Evolutionary conservation across 2,888 invertebrate genomes (phyloP), one percentile per base, ranked within the genome.

Genomic region (Sinhomidia bicolor): DNA sequence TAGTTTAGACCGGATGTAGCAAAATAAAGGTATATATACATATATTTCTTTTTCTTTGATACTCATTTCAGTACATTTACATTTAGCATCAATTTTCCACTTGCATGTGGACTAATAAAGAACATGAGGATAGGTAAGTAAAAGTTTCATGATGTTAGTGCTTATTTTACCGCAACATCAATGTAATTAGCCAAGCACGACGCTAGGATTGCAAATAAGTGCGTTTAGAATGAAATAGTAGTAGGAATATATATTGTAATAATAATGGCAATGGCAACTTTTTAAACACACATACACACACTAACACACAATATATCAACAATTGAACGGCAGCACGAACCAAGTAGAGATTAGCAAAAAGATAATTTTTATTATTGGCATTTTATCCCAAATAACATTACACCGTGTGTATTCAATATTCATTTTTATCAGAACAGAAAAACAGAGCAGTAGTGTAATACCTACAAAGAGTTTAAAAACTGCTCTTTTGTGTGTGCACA

Each of bases 181-280:
- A 12, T 29, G 47, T 65, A 83, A 83, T 83, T 74, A 83, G 71
- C 71, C 83, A 71, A 83, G 71, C 83, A 83, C 83, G 83, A 83
- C 57, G 54, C 26, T 6, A 7, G 26, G 14, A n/a, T 44, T 74
- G 47, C 44, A 74, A 12, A 26, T 9, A 54, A 54, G 17, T 17
- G 17, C 17, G 20, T 17, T 54, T 47, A 47, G 10, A 47, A 6
- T 14, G 12, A 14, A 10, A 7, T 54, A n/a, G 54, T 17, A 17
- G 17, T 54, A 17, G 14, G 54, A 4, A 12, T 51, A 51, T 51
- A 51, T 17, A 7, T n/a, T 7, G 7, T 54, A 54, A 7, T 6
- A 54, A 4, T 54, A 54, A 7, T 54, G 17, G 57, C n/a, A 51
- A 51, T 4, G 14, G 3, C 3, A 6, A 26, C 26, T 2, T 62